Base-by-base conservation (phyloP, 2,113 vertebrate genomes). In the Melanocharis versteri region DNA sequence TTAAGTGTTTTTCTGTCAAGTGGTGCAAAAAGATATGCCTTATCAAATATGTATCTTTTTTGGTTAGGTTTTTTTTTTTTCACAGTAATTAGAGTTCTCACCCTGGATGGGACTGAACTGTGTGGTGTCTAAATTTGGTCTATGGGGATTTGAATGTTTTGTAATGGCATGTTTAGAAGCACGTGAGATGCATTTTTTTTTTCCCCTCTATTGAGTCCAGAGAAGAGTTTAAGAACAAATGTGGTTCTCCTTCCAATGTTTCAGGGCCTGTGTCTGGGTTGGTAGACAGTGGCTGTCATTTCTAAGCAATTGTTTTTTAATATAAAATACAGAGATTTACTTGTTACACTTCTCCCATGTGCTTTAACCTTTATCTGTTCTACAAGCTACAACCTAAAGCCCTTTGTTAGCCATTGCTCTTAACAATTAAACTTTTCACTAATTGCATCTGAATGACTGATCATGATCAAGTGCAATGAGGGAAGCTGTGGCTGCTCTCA, bases 151-250 rank as follows among this genome's bases (percentile, higher is more conserved):
- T 3, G 6, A 84, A 51, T n/a, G 2, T 26, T 86, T 31, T 73
- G 8, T 31, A 76, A 50, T 30, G 28, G 14, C 6, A 22, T 50
- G 31, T 73, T 93, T 83, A 86, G n/a, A 88, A 65, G 22, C 6
- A 10, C 47, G 15, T 31, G 23, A 11, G 4, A 16, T 39, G 5
- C 13, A 5, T 27, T 15, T 26, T 6, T 30, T 20, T 24, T 31
- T 7, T 2, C 0, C 13, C 12, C 8, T 23, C 12, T 4, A 12
- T 28, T 69, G n/a, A 76, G 3, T 14, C 20, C 18, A 72, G 69
- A 61, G 6, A 6, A 45, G 60, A 47, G 7, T 68, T 86, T 22
- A 76, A 68, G 57, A 87, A 48, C 4, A 71, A 89, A 70, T 22
- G 4, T 9, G 18, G 5, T 12, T 77, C 5, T 83, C 2, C 7